Evolutionary conservation across 2,888 invertebrate genomes (phyloP).

Genomic region (Pristionchus exspectatus): DNA sequence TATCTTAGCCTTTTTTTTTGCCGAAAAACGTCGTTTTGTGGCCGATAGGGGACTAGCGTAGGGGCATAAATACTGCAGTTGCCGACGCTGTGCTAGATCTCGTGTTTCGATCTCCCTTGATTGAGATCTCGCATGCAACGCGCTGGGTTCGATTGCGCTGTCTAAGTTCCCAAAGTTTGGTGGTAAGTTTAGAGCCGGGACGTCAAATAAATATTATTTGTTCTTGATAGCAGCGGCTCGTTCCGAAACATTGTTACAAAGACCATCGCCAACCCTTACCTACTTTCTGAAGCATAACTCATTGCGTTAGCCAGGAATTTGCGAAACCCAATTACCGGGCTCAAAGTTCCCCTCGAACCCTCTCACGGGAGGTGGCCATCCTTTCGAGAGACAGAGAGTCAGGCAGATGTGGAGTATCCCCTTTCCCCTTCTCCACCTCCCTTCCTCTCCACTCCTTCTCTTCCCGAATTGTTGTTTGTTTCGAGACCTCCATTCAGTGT

Average conservation of each 20-base stretch:
- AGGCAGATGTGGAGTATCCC: constrained; percentile 1
- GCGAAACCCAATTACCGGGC: background rate
- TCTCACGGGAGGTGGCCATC: background rate
- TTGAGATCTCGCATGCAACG: background rate
- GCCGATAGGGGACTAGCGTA: background rate
- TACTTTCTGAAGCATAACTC: no score
- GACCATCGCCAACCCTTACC: background rate
- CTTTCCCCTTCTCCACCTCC: background rate
- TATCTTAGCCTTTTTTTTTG: background rate
- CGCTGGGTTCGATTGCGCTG: background rate
- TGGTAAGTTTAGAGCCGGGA: no score
- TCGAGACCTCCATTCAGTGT: constrained; percentile 5
- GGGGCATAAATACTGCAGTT: background rate
- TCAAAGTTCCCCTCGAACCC: background rate
- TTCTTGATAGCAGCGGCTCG: no score
- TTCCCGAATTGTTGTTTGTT: constrained; percentile 43
- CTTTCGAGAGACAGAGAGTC: background rate
- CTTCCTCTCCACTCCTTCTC: background rate
- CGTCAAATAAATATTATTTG: no score
- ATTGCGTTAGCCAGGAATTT: no score
- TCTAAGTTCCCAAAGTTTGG: no score
- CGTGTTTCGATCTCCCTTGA: background rate
- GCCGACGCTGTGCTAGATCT: background rate
- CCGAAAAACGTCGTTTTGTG: background rate
- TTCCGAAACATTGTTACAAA: background rate